Percentiles rank a stretch among this genome's conserved stretches.
Conservation (phyloP, 2,888 invertebrate species). For the Masnerella sp. region DNA sequence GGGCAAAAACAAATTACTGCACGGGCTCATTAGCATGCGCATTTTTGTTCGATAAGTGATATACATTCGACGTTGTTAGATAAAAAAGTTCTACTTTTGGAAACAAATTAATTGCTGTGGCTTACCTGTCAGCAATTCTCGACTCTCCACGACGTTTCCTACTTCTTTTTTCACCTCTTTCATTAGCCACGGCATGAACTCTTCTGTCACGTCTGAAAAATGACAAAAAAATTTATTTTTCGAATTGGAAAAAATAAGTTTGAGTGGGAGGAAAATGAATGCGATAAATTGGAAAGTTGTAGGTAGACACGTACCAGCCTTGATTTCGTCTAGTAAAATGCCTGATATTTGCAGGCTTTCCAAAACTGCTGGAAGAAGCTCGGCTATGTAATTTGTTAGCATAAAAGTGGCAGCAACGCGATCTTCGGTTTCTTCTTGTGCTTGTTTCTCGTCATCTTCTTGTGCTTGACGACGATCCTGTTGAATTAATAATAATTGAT, state of each 20-base stretch:
- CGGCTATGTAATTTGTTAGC: constrained; percentile 91
- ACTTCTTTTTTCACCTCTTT: constrained; percentile 89
- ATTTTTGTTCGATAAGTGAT: not conserved
- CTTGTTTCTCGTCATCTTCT: constrained; percentile 81
- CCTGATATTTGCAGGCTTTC: constrained; percentile 89
- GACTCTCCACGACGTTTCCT: constrained; percentile 88
- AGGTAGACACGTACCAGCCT: constrained; percentile 78
- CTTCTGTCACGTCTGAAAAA: constrained; percentile 84
- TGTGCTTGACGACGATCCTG: constrained; percentile 86
- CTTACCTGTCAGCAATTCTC: constrained; percentile 87
- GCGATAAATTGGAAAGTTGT: not conserved
- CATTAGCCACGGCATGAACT: constrained; percentile 93
- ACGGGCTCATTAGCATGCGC: not conserved
- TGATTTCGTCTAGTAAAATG: constrained; percentile 82
- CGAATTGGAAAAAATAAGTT: not conserved
- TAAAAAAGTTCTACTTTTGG: not conserved
- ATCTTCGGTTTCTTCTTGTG: constrained; percentile 87
- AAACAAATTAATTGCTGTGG: not conserved
- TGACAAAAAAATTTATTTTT: constrained; percentile 1
- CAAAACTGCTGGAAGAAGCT: constrained; percentile 90
- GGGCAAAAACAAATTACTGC: no score
- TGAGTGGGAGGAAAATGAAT: not conserved
- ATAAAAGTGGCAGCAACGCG: constrained; percentile 90
- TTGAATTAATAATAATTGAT: no score
- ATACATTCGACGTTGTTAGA: no score